Conservation (phyloP, 2,113 vertebrate genomes). For the Nothobranchius kuhntae region DNA sequence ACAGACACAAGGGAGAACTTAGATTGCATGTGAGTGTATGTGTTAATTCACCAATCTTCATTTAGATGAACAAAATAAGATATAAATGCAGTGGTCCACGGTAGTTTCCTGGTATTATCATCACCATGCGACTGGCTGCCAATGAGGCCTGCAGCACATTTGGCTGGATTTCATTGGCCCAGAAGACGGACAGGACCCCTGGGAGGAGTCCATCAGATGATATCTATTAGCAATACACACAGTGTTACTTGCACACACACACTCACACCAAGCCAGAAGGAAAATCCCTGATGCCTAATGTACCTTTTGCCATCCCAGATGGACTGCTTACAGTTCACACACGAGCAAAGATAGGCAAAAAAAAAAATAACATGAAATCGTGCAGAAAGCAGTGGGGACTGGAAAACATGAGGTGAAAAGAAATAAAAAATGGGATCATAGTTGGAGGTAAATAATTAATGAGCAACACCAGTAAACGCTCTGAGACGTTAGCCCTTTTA, state of each 20-base stretch:
- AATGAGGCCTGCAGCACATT: conserved; percentile 70
- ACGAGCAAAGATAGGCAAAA: conserved; percentile 20
- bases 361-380: background rate
- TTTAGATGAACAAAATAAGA: conserved; percentile 39
- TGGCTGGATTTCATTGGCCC: conserved; percentile 72
- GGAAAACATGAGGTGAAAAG: background rate
- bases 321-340: conserved; percentile 68
- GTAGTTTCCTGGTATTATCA: conserved; percentile 51
- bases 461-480: background rate
- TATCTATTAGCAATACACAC: conserved; percentile 44
- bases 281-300: conserved; percentile 69
- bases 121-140: conserved; percentile 78
- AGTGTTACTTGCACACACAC: conserved; percentile 19
- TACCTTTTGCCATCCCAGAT: conserved; percentile 67
- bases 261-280: conserved; percentile 39
- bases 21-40: background rate
- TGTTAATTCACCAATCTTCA: conserved; percentile 3
- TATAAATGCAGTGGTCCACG: conserved; percentile 28
- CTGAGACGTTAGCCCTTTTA: background rate
- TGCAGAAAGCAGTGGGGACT: background rate
- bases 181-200: conserved; percentile 66
- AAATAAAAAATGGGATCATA: background rate
- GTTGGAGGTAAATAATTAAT: background rate
- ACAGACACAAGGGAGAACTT: background rate
- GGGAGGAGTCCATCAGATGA: conserved; percentile 69